Conservation (phyloP, 2,888 invertebrate species). For the Psylliodes chrysocephalus region DNA sequence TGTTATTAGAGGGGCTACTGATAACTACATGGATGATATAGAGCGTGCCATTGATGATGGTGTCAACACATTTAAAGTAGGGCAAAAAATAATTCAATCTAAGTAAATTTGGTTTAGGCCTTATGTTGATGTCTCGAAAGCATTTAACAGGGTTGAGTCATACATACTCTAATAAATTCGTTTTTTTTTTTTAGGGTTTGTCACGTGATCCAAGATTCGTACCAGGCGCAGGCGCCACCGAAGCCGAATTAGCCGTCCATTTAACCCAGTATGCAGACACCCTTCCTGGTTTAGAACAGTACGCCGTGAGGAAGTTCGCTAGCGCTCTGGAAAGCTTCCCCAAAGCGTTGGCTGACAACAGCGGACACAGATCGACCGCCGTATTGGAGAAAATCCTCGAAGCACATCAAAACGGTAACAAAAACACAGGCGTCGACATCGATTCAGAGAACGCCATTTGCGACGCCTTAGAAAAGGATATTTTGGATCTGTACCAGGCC, state of each 20-base stretch:
- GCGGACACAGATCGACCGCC: constrained; percentile 89
- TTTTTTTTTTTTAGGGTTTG: constrained; percentile 57
- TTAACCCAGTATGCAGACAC: constrained; percentile 90
- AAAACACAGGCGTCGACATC: constrained; percentile 83
- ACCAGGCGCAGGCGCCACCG: constrained; percentile 95
- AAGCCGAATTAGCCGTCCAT: constrained; percentile 91
- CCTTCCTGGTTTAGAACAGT: constrained; percentile 94
- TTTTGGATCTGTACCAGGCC: constrained; percentile 84
- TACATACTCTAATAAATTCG: too few relatives aligned
- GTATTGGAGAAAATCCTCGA: constrained; percentile 90
- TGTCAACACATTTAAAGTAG: constrained; percentile 96
- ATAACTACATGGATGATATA: constrained; percentile 98
- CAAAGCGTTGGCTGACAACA: constrained; percentile 93
- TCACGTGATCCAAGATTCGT: constrained; percentile 71
- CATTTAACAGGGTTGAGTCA: too few relatives aligned
- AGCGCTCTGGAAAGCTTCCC: constrained; percentile 90
- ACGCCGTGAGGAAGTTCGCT: constrained; percentile 94
- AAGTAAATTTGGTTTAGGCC: too few relatives aligned
- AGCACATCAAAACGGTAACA: constrained; percentile 80
- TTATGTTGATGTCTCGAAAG: too few relatives aligned
- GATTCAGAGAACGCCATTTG: constrained; percentile 79
- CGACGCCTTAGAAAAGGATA: constrained; percentile 80
- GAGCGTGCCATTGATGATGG: constrained; percentile 99
- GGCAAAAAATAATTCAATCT: background rate
- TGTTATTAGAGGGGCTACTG: constrained; percentile 94